Conservation (phyloP, 2,888 invertebrate species). For the Anoncus sp. region DNA sequence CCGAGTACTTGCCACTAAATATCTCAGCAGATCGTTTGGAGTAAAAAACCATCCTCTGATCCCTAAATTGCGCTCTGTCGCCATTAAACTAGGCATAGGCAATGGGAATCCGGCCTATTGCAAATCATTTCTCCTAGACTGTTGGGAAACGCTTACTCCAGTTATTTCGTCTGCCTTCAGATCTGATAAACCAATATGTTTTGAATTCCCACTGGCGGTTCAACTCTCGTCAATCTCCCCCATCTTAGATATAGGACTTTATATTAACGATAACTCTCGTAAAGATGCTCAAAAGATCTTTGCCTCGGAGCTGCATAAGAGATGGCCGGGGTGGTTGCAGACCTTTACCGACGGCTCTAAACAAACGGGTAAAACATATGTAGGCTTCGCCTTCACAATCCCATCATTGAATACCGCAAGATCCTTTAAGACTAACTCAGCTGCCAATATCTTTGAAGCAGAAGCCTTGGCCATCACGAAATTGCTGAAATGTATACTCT, state of each 20-base stretch:
- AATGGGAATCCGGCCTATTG: too few relatives aligned
- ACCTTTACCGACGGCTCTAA: background rate
- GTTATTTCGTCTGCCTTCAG: too few relatives aligned
- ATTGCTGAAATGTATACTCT: background rate
- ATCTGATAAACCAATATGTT: too few relatives aligned
- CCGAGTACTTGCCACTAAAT: background rate
- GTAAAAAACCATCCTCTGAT: constrained; percentile 3
- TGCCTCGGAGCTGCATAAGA: background rate
- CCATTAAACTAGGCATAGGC: too few relatives aligned
- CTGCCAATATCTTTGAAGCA: background rate
- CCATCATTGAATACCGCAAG: background rate
- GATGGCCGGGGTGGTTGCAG: background rate
- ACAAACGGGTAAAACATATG: background rate
- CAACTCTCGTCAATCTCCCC: too few relatives aligned
- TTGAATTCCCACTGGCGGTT: too few relatives aligned
- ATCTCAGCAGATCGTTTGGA: background rate
- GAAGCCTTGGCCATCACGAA: background rate
- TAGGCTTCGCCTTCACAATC: background rate
- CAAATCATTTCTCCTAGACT: background rate
- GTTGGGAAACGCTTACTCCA: too few relatives aligned
- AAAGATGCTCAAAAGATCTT: too few relatives aligned
- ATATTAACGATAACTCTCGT: background rate
- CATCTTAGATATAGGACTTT: too few relatives aligned
- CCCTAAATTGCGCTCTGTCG: background rate
- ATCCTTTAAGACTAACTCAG: background rate